These are phyloP conservation scores for Tetramorium alpestre DNA, from an alignment of 1,140 invertebrate genomes.

Conservation along the genomic window DNA sequence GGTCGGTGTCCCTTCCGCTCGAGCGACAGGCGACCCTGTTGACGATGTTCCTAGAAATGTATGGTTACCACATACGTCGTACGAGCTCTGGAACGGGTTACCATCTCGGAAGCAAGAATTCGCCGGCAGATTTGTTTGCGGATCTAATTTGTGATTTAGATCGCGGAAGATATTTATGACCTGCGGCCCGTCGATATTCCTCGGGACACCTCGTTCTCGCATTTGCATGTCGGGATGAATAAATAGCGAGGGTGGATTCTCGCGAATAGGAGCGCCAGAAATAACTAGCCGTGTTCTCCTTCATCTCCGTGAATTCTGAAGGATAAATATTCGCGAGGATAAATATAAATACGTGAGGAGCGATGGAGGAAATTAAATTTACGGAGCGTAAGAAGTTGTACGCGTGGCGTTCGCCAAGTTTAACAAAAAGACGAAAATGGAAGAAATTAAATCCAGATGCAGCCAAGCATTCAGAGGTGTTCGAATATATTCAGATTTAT, in stretches of 20 bases:
- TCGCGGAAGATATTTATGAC: conserved; percentile 55
- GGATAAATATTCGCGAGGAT: too few species aligned
- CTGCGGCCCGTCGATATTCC: conserved; percentile 43
- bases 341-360: conserved; percentile 28
- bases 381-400: background rate
- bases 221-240: conserved; percentile 57
- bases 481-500: conserved; percentile 2
- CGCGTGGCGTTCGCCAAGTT: background rate
- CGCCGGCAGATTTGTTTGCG: conserved; percentile 52
- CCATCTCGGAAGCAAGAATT: conserved; percentile 51
- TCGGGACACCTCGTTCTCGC: conserved; percentile 18
- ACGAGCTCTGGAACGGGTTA: background rate
- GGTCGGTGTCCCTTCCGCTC: conserved; percentile 22
- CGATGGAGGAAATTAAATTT: conserved; percentile 29
- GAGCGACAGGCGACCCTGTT: background rate
- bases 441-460: background rate
- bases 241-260: conserved; percentile 24
- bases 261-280: background rate
- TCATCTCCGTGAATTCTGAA: background rate
- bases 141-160: conserved; percentile 61
- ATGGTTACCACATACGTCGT: conserved; percentile 45
- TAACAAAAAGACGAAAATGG: background rate
- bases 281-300: conserved; percentile 13
- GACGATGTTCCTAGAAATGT: conserved; percentile 29
- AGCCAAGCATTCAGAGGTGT: background rate